These are phyloP conservation scores for Etheostoma perlongum DNA, from an alignment of 2,797 vertebrate species.

Conservation along the genomic window DNA sequence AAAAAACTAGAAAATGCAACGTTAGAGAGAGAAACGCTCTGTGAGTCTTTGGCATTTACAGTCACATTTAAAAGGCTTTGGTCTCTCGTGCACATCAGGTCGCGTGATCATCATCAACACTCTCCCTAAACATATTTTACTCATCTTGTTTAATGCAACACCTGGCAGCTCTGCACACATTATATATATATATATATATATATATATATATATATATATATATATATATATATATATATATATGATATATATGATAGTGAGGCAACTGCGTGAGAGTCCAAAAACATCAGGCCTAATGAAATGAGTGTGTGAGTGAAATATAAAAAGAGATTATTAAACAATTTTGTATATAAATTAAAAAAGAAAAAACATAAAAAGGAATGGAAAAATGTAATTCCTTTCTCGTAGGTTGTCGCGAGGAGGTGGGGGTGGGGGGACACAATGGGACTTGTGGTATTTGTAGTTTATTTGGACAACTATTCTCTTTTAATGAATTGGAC, in stretches of 20 bases:
- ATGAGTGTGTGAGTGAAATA: background rate
- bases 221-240: no score
- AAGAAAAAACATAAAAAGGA: background rate
- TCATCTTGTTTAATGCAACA: constrained; percentile 36
- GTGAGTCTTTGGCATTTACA: no score
- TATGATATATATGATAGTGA: no score
- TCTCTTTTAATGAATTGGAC: background rate
- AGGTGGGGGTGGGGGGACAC: accelerated
- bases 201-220: no score
- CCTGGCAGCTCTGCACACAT: constrained; percentile 30
- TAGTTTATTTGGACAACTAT: background rate
- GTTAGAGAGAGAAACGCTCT: background rate
- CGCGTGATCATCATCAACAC: background rate
- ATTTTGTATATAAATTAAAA: background rate
- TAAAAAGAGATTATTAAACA: background rate
- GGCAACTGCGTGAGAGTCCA: no score
- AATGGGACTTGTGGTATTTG: background rate
- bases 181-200: no score
- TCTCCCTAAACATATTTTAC: background rate
- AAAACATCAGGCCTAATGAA: no score
- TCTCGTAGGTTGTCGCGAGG: background rate
- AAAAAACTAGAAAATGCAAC: no score
- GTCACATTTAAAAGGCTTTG: no score
- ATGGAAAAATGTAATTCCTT: no score
- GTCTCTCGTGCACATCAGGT: no score